Evolutionary conservation across 2,888 invertebrate species (phyloP).

Genomic region (Pomacea canaliculata): DNA sequence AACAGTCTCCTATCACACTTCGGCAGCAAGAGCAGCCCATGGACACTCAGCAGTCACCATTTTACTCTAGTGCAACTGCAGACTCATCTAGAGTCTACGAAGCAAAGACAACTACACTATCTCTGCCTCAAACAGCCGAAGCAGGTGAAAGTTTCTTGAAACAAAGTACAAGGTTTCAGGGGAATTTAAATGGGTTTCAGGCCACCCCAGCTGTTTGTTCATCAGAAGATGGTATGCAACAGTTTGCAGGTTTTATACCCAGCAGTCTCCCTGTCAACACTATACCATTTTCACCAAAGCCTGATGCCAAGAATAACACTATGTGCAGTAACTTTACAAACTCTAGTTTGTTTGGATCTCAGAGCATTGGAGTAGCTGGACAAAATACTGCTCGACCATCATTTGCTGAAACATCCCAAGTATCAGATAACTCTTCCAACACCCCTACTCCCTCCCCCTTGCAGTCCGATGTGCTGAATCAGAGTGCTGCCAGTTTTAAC

Average conservation of each 20-base stretch:
- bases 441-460: neutral
- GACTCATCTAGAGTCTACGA: neutral
- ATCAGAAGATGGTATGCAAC: too few species aligned
- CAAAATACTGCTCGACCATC: too few species aligned
- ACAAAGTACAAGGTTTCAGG: slow-evolving; percentile 7
- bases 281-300: too few species aligned
- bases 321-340: too few species aligned
- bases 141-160: slow-evolving; percentile 12
- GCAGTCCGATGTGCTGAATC: slow-evolving; percentile 6
- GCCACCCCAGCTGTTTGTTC: neutral
- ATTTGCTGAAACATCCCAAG: too few species aligned
- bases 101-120: neutral
- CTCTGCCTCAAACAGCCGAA: slow-evolving; percentile 1
- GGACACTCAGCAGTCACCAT: slow-evolving; percentile 24
- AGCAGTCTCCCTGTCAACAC: too few species aligned
- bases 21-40: slow-evolving; percentile 20
- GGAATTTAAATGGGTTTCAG: neutral
- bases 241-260: too few species aligned
- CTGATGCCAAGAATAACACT: too few species aligned
- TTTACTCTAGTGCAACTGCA: neutral
- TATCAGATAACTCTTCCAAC: too few species aligned
- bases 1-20: neutral
- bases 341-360: too few species aligned
- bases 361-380: too few species aligned
- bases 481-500: slow-evolving; percentile 10